A percentile compares a stretch with the other conserved stretches of the same genome.
These are phyloP conservation scores for Xestia rhomboidea DNA, from an alignment of 2,888 invertebrate genomes.

Conservation along the genomic window DNA sequence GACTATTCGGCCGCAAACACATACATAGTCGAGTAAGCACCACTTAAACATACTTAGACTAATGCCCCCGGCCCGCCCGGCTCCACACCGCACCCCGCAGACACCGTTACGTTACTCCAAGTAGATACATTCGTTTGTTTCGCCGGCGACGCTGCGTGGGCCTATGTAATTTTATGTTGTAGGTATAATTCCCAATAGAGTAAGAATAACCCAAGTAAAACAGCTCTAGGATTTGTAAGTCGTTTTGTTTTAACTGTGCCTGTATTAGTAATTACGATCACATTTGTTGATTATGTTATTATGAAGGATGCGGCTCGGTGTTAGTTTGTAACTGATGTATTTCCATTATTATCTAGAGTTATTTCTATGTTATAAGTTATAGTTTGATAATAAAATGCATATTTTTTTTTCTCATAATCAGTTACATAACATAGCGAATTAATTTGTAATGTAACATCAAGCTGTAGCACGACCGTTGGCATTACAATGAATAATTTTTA, in stretches of 20 bases:
- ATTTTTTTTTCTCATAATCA: constrained; percentile 61
- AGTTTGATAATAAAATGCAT: constrained; percentile 63
- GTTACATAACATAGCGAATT: constrained; percentile 58
- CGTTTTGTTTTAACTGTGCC: constrained; percentile 76
- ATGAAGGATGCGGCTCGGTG: constrained; percentile 66
- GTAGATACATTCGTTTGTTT: constrained; percentile 57
- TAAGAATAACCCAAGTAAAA: constrained; percentile 85
- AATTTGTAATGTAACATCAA: constrained; percentile 51
- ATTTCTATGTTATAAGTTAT: constrained; percentile 65
- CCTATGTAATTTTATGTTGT: constrained; percentile 85
- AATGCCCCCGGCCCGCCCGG: constrained; percentile 70
- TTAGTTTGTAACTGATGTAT: constrained; percentile 64
- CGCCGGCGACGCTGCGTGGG: constrained; percentile 72
- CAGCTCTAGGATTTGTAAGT: constrained; percentile 79
- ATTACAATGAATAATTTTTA: constrained; percentile 38
- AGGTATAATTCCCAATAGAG: constrained; percentile 86
- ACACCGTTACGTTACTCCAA: constrained; percentile 47
- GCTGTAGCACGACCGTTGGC: constrained; percentile 55
- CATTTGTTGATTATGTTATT: constrained; percentile 61
- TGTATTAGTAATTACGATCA: constrained; percentile 63
- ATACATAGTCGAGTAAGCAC: constrained; percentile 86
- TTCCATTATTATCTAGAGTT: constrained; percentile 67
- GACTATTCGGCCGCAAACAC: constrained; percentile 86
- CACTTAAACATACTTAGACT: constrained; percentile 84
- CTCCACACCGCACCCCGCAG: constrained; percentile 57